Percentiles rank a stretch among this genome's conserved stretches.
Conservation (phyloP, 2,797 vertebrate genomes). For the Enteromius anoplus region DNA sequence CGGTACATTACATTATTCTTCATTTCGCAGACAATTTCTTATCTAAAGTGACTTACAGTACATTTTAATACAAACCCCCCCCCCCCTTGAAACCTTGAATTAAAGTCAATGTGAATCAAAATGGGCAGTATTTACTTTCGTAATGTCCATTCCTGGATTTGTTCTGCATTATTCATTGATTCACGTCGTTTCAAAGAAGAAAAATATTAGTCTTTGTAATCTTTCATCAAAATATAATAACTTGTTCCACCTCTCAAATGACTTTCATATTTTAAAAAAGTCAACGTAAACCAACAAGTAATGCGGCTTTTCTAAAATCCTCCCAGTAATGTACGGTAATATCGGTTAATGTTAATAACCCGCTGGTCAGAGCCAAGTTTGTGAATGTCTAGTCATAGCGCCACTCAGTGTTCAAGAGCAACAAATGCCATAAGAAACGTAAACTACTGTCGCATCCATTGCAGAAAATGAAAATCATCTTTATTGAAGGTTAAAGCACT, state of each 20-base stretch:
- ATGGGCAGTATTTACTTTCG: slow-evolving; percentile 16
- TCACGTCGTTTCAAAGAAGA: not conserved
- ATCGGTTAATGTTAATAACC: not conserved
- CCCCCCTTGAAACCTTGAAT: slow-evolving; percentile 23
- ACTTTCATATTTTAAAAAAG: not conserved
- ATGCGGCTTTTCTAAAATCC: not conserved
- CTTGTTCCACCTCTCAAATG: slow-evolving; percentile 16
- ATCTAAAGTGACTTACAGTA: slow-evolving; percentile 12
- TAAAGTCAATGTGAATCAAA: slow-evolving; percentile 18
- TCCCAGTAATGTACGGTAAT: not conserved
- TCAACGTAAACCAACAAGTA: not conserved
- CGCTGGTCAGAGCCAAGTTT: not conserved
- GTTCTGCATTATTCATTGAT: slow-evolving; percentile 21
- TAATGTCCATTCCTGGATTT: not conserved
- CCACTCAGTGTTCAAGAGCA: not conserved
- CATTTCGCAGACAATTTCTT: slow-evolving; percentile 28
- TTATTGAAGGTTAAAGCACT: not conserved
- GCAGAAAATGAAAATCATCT: not conserved
- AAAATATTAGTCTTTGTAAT: slow-evolving; percentile 12
- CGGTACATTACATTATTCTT: slow-evolving; percentile 14
- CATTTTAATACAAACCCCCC: slow-evolving; percentile 11
- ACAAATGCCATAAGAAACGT: not conserved
- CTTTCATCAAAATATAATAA: slow-evolving; percentile 25
- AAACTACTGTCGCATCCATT: not conserved
- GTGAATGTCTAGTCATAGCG: not conserved